Base-by-base conservation (phyloP, 2,113 vertebrate species). In the Onychostoma macrolepis region DNA sequence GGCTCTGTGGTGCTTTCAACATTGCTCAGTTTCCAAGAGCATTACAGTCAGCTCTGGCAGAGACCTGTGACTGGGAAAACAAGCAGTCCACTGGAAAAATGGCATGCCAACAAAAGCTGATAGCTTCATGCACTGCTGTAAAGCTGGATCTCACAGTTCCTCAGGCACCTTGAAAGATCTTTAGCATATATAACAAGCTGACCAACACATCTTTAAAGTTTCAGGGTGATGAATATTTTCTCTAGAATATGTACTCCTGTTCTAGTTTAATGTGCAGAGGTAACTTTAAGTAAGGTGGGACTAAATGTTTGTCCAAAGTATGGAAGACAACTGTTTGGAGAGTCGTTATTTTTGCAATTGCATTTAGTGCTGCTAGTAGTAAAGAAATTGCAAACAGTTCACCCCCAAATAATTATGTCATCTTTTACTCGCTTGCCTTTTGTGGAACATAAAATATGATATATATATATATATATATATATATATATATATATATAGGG, bases 191-290 rank as follows among this genome's bases (percentile, higher is more conserved):
- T 7, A 33, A n/a, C 30, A 69, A 30, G 21, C 30, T 7, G 41
- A 19, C 77, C 38, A 36, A 71, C 19, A 77, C 75, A 56, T 88
- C 65, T 78, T 85, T 75, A 61, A 80, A 56, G 77, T 48, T 78
- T 78, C 26, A 21, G 15, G 5, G 17, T 28, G 45, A 78, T 30
- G 7, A 61, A 80, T 45, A n/a, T 53, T 33, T 80, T 61, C 30
- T 36, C 50, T 53, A 53, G 10, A 38, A 80, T 15, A n/a, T 53
- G 21, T 80, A 38, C 30, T 36, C 19, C 36, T 72, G 69, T 72
- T 72, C 33, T 72, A 72, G 38, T 45, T 15, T 45, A 76, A 45
- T 76, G 21, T 75, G 41, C 36, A 45, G n/a, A 76, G 24, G 41
- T 24, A 75, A 75, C 67, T 69, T 8, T 19, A 69, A 69, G 30